Base-by-base conservation (phyloP, 2,113 vertebrate genomes). In the Myotis yumanensis region DNA sequence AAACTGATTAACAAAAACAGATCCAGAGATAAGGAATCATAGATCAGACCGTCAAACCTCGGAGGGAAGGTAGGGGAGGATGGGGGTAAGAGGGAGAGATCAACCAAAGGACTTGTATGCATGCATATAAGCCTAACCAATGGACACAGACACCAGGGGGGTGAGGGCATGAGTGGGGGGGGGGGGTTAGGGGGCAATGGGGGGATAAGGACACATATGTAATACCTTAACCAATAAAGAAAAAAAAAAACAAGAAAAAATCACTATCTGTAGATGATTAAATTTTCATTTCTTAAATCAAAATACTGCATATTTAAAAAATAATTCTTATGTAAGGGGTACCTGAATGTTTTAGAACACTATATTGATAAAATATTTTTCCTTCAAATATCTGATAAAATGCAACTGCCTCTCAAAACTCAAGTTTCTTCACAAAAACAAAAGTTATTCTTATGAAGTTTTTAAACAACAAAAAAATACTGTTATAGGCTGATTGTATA, bases 241-340 rank as follows among this genome's bases (percentile, higher is more conserved):
- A 28, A 62, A 62, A 59, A 59, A 59, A 59, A 37, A 59, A 62
- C 23, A 62, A 62, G 57, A 59, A 62, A 62, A 48, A 9, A 91
- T 46, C 54, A 68, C 5, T 89, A 59, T 82, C 64, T 73, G 30
- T 23, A 94, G 54, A 32, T 93, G 20, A 86, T 87, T 83, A 89
- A 69, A 76, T 40, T 90, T 87, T 77, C 18, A 86, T 77, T 92
- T 95, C 12, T 90, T 79, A 92, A 93, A 96, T 69, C 12, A 83
- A 86, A 86, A 94, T 11, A 71, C 3, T 84, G 4, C 25, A 40
- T 32, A 85, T 73, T 79, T 88, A 40, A 12, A 85, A 92, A 80
- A 69, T 68, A 87, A 46, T 80, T 86, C 37, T 87, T 93, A 84
- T 9, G 7, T 40, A 80, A n/a, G 3, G 32, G 17, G 40, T 75